A percentile compares a stretch with the other conserved stretches of the same genome.
phyloP scores from a whole-genome alignment of 35 echinoderm and acorn worm genomes.

The Apostichopus parvimensis region DNA sequence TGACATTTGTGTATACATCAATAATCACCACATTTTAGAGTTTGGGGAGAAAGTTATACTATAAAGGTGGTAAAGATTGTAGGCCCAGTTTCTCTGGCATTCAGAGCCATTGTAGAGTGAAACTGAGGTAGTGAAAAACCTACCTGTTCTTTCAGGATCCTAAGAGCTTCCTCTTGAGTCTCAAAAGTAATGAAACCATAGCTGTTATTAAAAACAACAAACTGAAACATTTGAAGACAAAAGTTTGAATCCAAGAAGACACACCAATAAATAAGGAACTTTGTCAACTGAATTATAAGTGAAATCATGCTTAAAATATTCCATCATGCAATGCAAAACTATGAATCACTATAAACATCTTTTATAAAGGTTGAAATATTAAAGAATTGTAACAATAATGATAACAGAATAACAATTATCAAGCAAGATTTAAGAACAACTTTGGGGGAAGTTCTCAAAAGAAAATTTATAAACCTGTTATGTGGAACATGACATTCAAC shows the following conservation, averaged over 20 bases:
- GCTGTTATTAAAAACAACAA: slow-evolving; percentile 64
- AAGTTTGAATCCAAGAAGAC: not conserved
- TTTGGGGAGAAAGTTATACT: too few species aligned
- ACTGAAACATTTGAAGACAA: slow-evolving; percentile 7
- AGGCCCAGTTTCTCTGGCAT: too few species aligned
- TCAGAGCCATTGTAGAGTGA: too few species aligned
- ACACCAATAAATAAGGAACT: not conserved
- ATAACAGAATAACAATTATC: not conserved
- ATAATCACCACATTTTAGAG: too few species aligned
- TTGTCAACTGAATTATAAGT: not conserved
- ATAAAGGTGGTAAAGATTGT: too few species aligned
- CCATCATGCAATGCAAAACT: not conserved
- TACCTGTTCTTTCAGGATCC: slow-evolving; percentile 97
- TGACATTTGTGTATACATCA: too few species aligned
- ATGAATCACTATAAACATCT: not conserved
- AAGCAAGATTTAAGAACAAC: not conserved
- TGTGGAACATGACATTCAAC: not conserved
- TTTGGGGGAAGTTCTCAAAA: not conserved
- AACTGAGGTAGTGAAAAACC: not conserved
- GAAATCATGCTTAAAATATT: not conserved
- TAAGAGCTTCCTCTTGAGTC: slow-evolving; percentile 84
- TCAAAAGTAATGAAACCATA: slow-evolving; percentile 99
- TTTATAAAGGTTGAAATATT: not conserved
- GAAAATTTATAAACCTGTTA: not conserved
- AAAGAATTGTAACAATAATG: not conserved